phyloP scores from a whole-genome alignment of 2,888 invertebrate species.

The Andrena bicolor region DNA sequence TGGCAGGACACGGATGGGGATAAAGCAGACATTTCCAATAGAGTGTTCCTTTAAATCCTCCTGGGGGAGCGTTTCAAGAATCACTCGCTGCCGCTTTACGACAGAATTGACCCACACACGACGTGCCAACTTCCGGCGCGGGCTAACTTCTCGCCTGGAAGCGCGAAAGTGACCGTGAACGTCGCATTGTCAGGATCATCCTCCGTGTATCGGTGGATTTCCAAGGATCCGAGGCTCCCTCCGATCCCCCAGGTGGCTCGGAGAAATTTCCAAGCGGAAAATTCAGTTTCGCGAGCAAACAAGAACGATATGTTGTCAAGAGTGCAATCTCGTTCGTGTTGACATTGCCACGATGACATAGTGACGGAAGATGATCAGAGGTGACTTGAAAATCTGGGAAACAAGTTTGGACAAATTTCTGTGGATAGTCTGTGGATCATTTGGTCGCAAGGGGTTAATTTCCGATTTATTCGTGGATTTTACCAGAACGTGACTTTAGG shows the following conservation, averaged over 20 bases:
- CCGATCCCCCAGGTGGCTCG: background rate
- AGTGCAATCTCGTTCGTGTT: background rate
- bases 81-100: constrained; percentile 48
- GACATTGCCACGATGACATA: background rate
- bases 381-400: too few relatives aligned
- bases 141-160: constrained; percentile 12
- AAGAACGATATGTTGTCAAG: background rate
- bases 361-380: background rate
- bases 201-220: constrained; percentile 15
- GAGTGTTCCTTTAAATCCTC: constrained; percentile 56
- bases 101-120: constrained; percentile 44
- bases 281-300: background rate
- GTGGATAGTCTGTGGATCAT: too few relatives aligned
- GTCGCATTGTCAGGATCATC: constrained; percentile 11
- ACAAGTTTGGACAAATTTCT: too few relatives aligned
- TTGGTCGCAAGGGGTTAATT: too few relatives aligned
- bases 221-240: constrained; percentile 1
- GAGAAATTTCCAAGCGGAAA: background rate
- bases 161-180: constrained; percentile 24
- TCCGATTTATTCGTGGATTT: too few relatives aligned
- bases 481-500: too few relatives aligned
- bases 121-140: constrained; percentile 15
- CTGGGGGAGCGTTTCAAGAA: constrained; percentile 51
- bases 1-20: constrained; percentile 10
- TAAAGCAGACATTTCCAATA: constrained; percentile 50